phyloP scores from a whole-genome alignment of 2,888 invertebrate species.

The Amblyteles armatorius region DNA sequence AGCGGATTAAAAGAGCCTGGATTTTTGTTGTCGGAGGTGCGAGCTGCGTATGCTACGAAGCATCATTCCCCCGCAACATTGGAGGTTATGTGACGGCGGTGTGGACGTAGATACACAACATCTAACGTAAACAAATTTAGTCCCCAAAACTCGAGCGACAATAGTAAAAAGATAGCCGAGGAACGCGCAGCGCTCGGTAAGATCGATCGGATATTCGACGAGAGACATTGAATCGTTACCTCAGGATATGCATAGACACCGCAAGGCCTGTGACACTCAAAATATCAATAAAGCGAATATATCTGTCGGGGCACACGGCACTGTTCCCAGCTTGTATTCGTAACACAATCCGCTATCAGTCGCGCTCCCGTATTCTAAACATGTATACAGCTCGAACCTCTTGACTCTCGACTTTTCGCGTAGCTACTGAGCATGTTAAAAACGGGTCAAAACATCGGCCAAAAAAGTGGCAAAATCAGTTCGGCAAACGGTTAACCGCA shows the following conservation, averaged over 20 bases:
- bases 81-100: constrained; percentile 74
- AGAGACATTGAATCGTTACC: constrained; percentile 73
- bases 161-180: constrained; percentile 1
- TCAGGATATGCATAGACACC: constrained; percentile 83
- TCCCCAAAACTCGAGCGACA: constrained; percentile 22
- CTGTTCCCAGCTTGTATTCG: constrained; percentile 62
- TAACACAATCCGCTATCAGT: constrained; percentile 23
- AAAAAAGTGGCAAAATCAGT: constrained; percentile 54
- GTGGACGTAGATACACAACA: constrained; percentile 58
- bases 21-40: background rate
- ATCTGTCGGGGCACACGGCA: constrained; percentile 75
- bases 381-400: constrained; percentile 51
- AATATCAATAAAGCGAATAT: constrained; percentile 83
- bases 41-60: constrained; percentile 7
- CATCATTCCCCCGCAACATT: constrained; percentile 46
- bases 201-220: background rate
- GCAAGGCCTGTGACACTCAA: constrained; percentile 80
- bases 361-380: constrained; percentile 53
- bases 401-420: constrained; percentile 46
- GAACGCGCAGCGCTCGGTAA: background rate
- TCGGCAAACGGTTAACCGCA: constrained; percentile 75
- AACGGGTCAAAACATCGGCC: constrained; percentile 57
- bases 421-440: constrained; percentile 59
- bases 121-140: constrained; percentile 75
- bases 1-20: background rate